A percentile compares a stretch with the other conserved stretches of the same genome.
phyloP scores from a whole-genome alignment of 2,113 vertebrate genomes.

The Antechinus flavipes region DNA sequence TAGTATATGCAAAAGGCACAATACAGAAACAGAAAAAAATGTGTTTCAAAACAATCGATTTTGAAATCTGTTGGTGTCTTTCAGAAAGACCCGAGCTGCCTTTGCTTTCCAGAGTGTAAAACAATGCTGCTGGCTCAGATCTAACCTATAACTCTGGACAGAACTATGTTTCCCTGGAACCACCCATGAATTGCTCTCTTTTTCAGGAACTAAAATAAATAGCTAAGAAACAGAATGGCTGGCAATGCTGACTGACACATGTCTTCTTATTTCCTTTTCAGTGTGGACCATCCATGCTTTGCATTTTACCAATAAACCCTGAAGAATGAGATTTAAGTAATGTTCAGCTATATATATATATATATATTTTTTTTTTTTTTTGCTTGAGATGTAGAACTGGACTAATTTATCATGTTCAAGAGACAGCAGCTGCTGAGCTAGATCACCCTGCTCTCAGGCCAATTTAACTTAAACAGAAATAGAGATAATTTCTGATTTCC shows the following conservation, averaged over 20 bases:
- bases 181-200: not conserved
- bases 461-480: not conserved
- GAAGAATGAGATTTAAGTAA: not conserved
- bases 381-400: not conserved
- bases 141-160: not conserved
- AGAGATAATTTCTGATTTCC: slow-evolving; percentile 11
- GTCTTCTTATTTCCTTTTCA: not conserved
- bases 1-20: not conserved
- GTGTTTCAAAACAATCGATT: too few relatives aligned
- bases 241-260: not conserved
- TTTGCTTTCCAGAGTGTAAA: not conserved
- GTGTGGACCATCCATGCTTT: not conserved
- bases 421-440: not conserved
- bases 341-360: not conserved
- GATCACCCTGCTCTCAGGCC: not conserved
- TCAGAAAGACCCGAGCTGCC: not conserved
- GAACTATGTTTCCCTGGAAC: not conserved
- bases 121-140: not conserved
- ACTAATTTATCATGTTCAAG: slow-evolving; percentile 3
- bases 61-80: not conserved
- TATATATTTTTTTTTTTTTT: not conserved
- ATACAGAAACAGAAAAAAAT: too few relatives aligned
- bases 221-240: not conserved
- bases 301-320: not conserved
- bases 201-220: not conserved